These are phyloP conservation scores for Temnopleurus reevesii DNA, from an alignment of 53 echinoderm and acorn worm species.

Conservation along the genomic window DNA sequence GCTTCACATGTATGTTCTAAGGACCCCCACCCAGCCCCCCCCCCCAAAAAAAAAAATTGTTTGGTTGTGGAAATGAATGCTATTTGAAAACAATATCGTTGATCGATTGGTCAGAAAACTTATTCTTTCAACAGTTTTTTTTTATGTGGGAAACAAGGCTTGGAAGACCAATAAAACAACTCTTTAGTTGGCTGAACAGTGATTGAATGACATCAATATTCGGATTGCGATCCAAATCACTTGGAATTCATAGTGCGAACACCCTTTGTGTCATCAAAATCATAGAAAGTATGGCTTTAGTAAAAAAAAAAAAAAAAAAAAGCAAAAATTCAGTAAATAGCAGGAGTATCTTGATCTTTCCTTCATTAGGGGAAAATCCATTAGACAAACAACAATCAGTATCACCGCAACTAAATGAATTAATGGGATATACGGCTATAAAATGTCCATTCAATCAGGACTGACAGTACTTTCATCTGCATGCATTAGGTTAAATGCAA, in stretches of 20 bases:
- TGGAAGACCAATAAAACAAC: no score
- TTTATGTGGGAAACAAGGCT: not conserved
- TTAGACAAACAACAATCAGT: constrained; percentile 21
- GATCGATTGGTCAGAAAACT: no score
- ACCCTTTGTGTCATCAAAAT: no score
- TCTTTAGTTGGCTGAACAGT: no score
- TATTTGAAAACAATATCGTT: no score
- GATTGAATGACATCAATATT: no score
- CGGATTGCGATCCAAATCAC: no score
- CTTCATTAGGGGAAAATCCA: not conserved
- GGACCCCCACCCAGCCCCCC: no score
- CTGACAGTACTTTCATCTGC: not conserved
- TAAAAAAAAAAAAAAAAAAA: not conserved
- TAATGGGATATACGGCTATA: not conserved
- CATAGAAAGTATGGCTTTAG: not conserved
- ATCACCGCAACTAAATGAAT: not conserved
- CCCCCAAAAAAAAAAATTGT: not conserved
- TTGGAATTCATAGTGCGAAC: no score
- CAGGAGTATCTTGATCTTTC: not conserved
- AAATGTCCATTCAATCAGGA: not conserved
- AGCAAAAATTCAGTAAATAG: not conserved
- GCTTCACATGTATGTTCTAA: no score
- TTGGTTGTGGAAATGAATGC: not conserved
- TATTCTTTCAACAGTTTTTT: no score
- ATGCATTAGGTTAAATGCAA: not conserved